Conservation (phyloP, 1,140 invertebrate genomes). For the Fopius arisanus region DNA sequence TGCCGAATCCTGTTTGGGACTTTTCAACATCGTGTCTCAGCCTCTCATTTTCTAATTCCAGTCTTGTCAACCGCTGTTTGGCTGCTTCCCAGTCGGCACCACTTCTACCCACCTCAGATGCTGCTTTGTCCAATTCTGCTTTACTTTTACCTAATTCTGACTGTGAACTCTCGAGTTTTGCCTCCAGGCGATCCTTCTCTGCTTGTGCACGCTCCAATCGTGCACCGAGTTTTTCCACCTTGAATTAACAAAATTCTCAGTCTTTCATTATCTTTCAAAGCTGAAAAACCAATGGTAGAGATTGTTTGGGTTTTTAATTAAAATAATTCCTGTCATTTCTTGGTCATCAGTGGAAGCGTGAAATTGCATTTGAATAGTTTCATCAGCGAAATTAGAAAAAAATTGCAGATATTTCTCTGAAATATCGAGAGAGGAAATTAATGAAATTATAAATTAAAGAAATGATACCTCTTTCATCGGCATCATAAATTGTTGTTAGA, state of each 20-base stretch:
- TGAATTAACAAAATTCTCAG: not conserved
- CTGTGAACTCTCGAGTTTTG: constrained; percentile 90
- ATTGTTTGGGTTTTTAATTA: not conserved
- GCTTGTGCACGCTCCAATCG: constrained; percentile 85
- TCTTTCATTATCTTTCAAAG: not conserved
- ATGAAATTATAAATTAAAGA: no score
- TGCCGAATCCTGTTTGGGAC: constrained; percentile 81
- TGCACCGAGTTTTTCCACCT: constrained; percentile 88
- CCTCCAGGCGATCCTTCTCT: constrained; percentile 89
- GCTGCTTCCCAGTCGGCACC: constrained; percentile 90
- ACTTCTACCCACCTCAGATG: constrained; percentile 86
- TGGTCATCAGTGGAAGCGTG: not conserved
- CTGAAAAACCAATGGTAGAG: not conserved
- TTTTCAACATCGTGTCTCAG: constrained; percentile 85
- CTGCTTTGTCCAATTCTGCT: constrained; percentile 90
- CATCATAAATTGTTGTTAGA: no score
- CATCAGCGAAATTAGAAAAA: no score
- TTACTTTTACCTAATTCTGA: constrained; percentile 93
- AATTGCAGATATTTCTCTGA: no score
- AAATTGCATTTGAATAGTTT: not conserved
- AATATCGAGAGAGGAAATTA: no score
- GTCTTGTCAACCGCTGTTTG: constrained; percentile 82
- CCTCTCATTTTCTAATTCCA: constrained; percentile 90
- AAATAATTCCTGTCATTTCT: not conserved
- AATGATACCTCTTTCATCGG: no score